Percentiles rank a stretch among this genome's conserved stretches.
Evolutionary conservation across 2,797 vertebrate species (phyloP).

Genomic region (Craterocephalus amniculus): DNA sequence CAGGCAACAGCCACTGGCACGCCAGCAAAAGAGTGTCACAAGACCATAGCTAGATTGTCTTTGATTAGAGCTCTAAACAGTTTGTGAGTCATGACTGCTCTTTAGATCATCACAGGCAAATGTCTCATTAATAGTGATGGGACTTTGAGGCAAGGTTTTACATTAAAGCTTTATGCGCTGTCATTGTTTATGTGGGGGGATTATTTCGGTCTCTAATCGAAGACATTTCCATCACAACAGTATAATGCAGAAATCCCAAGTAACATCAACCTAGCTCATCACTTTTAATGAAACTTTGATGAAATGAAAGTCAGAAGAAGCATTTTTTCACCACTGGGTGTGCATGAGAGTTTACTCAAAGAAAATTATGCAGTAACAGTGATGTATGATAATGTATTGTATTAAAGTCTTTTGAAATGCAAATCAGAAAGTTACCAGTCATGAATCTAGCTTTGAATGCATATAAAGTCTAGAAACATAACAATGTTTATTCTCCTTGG

Average conservation of each 20-base stretch:
- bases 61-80: slow-evolving; percentile 62
- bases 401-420: slow-evolving; percentile 60
- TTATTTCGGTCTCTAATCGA: slow-evolving; percentile 51
- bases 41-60: slow-evolving; percentile 43
- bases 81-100: slow-evolving; percentile 61
- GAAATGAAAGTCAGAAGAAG: slow-evolving; percentile 39
- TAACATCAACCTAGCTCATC: slow-evolving; percentile 58
- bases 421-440: slow-evolving; percentile 46
- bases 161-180: slow-evolving; percentile 63
- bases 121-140: slow-evolving; percentile 67
- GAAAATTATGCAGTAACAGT: slow-evolving; percentile 50
- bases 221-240: slow-evolving; percentile 53
- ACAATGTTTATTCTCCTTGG: slow-evolving; percentile 12
- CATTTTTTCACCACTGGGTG: slow-evolving; percentile 31
- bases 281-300: slow-evolving; percentile 66
- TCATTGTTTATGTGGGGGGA: slow-evolving; percentile 58
- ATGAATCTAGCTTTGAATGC: slow-evolving; percentile 27
- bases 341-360: slow-evolving; percentile 34
- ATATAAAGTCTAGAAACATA: slow-evolving; percentile 20
- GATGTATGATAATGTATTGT: slow-evolving; percentile 33
- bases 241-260: slow-evolving; percentile 35
- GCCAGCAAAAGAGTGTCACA: slow-evolving; percentile 50
- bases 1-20: slow-evolving; percentile 59
- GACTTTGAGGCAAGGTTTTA: slow-evolving; percentile 57
- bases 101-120: slow-evolving; percentile 62